Evolutionary conservation across 2,888 invertebrate species (phyloP).

Genomic region (Spisula solida): DNA sequence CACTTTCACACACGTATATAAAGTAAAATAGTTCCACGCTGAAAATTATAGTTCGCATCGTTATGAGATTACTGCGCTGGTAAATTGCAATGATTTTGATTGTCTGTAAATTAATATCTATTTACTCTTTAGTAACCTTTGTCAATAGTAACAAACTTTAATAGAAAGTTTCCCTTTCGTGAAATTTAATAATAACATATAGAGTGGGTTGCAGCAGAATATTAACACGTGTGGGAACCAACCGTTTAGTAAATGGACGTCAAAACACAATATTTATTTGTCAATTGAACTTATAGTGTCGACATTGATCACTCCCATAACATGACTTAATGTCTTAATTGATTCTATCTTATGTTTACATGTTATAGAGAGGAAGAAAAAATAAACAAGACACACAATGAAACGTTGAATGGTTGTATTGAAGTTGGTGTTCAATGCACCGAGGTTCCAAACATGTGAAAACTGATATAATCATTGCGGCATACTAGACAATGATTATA

Average conservation of each 20-base stretch:
- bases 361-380: neutral
- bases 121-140: neutral
- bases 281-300: neutral
- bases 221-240: neutral
- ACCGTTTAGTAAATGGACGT: neutral
- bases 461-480: neutral
- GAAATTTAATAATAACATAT: no score
- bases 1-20: no score
- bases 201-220: no score
- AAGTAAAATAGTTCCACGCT: no score
- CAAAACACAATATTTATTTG: slow-evolving; percentile 10
- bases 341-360: neutral
- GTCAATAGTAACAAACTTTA: neutral
- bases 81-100: no score
- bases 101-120: neutral
- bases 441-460: neutral
- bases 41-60: no score
- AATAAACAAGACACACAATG: neutral
- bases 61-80: no score
- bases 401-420: neutral
- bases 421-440: neutral
- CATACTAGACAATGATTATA: neutral
- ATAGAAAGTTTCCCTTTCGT: neutral
- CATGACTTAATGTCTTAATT: neutral
- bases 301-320: neutral